Base-by-base conservation (phyloP, 2,888 invertebrate genomes). In the Hyposoter dolosus region DNA sequence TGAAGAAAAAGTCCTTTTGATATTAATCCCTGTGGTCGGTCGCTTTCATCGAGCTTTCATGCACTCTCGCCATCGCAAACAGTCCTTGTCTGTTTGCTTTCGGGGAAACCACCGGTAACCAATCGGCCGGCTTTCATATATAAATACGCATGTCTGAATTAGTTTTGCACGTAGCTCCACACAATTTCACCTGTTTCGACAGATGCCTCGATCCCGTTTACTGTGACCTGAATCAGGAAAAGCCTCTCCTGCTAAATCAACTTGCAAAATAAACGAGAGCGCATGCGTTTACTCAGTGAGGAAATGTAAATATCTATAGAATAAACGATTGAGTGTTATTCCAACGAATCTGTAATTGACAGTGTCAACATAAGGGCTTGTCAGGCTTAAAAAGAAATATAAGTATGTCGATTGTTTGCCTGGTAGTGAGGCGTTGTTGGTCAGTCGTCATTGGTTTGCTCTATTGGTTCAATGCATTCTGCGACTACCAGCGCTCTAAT, bases 21-120 rank as follows among this genome's bases (percentile, higher is more conserved):
- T 71, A 71, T n/a, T 71, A 9, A 50, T 35, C 19, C 47, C 6
- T 47, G 50, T 72, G 50, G 19, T 35, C 35, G 35, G n/a, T 32
- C 10, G 53, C n/a, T 10, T 35, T 35, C 53, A 19, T 53, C 50
- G 43, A 47, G 69, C 47, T 69, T 69, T 69, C 47, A 72, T 75
- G 69, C 43, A 72, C 76, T 83, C 60, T 50, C 80, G 43, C 53
- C n/a, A 86, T 86, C 47, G 76, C 83, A 80, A 80, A 86, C 83
- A 86, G 80, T 68, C 68, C 72, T 80, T 77, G 45, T 77, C 71
- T 80, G 85, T 80, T 86, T 83, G 72, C 80, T 74, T 65, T 80
- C 69, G 75, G 78, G 43, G 74, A 50, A 79, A 85, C 68, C 50
- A 75, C 69, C 60, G 80, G 72, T 83, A 80, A 86, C 80, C 80